These are phyloP conservation scores for Equus quagga DNA, from an alignment of 2,113 vertebrate genomes.

Conservation along the genomic window DNA sequence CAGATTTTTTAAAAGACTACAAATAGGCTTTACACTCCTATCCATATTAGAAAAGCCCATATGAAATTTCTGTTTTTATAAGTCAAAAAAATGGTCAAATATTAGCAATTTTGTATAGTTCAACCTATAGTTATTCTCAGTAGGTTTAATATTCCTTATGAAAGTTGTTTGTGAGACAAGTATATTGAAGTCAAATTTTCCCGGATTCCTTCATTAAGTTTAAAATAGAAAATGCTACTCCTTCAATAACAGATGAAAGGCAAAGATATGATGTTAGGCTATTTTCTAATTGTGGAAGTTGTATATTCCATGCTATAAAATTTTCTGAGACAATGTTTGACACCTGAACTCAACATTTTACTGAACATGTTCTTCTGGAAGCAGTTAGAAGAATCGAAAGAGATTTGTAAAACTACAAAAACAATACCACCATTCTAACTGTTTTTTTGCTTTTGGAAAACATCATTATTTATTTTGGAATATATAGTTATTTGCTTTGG, in stretches of 20 bases:
- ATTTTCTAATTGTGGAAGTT: constrained; percentile 5
- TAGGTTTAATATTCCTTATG: constrained; percentile 1
- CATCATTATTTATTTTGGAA: background rate
- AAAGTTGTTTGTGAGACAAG: constrained; percentile 28
- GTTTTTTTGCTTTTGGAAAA: constrained; percentile 16
- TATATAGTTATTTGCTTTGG: background rate
- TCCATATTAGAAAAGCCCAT: background rate
- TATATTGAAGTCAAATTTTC: constrained; percentile 34
- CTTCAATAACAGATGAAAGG: constrained; percentile 16
- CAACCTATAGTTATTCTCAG: constrained; percentile 5
- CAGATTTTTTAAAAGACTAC: background rate
- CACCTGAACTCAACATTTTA: constrained; percentile 22
- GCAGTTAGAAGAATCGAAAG: constrained; percentile 35
- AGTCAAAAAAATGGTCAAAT: constrained; percentile 28
- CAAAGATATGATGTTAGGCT: background rate
- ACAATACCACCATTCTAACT: background rate
- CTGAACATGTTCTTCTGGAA: constrained; percentile 1
- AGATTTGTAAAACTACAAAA: background rate
- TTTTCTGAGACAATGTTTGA: constrained; percentile 26
- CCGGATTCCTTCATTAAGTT: constrained; percentile 41
- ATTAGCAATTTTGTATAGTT: background rate
- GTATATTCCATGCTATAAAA: background rate
- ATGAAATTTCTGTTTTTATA: constrained; percentile 30
- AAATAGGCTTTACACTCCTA: background rate
- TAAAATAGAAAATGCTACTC: constrained; percentile 49